phyloP scores from a whole-genome alignment of 2,888 invertebrate species.

The Boloria selene region DNA sequence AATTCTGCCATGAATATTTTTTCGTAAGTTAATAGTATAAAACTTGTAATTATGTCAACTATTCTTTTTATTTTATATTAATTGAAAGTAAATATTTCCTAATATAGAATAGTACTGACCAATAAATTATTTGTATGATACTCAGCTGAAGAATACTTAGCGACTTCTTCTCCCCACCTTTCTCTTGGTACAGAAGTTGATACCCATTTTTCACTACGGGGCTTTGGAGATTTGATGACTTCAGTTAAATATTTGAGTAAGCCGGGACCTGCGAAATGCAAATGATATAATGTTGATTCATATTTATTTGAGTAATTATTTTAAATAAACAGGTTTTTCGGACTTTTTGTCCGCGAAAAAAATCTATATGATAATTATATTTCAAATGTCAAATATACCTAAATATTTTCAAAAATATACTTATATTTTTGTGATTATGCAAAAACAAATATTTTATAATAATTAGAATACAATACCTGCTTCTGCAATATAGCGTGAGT shows the following conservation, averaged over 20 bases:
- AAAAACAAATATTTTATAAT: background rate
- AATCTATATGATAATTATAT: too few relatives aligned
- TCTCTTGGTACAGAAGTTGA: conserved; percentile 88
- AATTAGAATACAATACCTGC: background rate
- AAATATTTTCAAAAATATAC: too few relatives aligned
- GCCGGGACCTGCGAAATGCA: conserved; percentile 59
- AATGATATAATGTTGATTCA: too few relatives aligned
- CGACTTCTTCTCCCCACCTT: conserved; percentile 78
- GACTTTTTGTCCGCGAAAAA: too few relatives aligned
- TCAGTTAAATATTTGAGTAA: conserved; percentile 82
- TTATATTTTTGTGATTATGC: too few relatives aligned
- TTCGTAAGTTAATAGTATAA: too few relatives aligned
- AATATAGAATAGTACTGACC: conserved; percentile 56
- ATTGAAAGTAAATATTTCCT: background rate
- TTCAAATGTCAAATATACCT: too few relatives aligned
- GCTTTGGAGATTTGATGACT: conserved; percentile 82
- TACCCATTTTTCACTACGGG: conserved; percentile 88
- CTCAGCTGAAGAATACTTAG: conserved; percentile 87
- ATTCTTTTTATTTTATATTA: too few relatives aligned
- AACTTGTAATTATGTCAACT: too few relatives aligned
- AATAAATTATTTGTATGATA: conserved; percentile 92
- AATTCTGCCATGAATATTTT: conserved; percentile 69
- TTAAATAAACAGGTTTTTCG: too few relatives aligned
- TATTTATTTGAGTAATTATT: too few relatives aligned
- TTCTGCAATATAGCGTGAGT: background rate